A percentile compares a stretch with the other conserved stretches of the same genome.
phyloP scores from a whole-genome alignment of 2,797 vertebrate species.

The Psittacula derbiana region DNA sequence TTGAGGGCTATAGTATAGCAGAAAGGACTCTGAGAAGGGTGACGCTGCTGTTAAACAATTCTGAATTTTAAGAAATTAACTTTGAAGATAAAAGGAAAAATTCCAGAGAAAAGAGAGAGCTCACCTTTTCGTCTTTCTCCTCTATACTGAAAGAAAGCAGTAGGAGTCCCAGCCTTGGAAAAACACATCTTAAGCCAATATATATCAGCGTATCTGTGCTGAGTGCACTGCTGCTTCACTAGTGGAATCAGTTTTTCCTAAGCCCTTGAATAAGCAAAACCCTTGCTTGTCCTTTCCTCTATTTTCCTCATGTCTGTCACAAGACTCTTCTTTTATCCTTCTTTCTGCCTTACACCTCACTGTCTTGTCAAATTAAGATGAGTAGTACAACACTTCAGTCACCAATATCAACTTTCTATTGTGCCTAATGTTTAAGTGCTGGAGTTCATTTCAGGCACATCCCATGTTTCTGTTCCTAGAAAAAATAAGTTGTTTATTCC shows the following conservation, averaged over 20 bases:
- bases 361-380: background rate
- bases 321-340: background rate
- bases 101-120: background rate
- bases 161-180: background rate
- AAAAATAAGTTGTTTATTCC: background rate
- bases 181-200: background rate
- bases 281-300: background rate
- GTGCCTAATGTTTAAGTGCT: background rate
- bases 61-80: conserved; percentile 3
- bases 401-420: background rate
- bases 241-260: background rate
- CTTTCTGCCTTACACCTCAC: background rate
- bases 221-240: background rate
- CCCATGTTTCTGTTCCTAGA: background rate
- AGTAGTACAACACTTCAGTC: background rate
- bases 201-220: background rate
- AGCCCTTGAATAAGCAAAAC: background rate
- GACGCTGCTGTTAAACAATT: background rate
- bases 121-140: background rate
- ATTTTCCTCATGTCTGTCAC: background rate
- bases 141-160: background rate
- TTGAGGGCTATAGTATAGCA: background rate
- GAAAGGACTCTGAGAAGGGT: background rate
- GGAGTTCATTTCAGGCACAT: background rate
- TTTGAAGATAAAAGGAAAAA: background rate